Evolutionary conservation across 2,888 invertebrate species (phyloP).

Genomic region (Troides helena): DNA sequence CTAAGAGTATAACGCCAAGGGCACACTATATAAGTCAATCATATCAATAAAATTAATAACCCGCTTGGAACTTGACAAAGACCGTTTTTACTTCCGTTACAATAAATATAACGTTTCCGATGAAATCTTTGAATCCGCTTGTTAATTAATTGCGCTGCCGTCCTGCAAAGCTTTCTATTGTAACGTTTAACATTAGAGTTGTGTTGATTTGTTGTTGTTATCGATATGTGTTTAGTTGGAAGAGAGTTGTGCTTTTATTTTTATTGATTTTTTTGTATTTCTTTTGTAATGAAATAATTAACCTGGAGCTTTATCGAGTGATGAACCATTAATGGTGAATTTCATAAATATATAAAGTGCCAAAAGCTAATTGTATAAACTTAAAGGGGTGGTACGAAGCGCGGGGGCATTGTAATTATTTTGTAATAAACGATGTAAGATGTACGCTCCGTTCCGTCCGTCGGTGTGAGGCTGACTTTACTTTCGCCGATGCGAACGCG

Average conservation of each 20-base stretch:
- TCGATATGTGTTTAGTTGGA: not conserved
- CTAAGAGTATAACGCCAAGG: conserved; percentile 48
- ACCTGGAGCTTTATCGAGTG: conserved; percentile 16
- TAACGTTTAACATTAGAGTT: conserved; percentile 28
- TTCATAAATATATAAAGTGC: conserved; percentile 24
- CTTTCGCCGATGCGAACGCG: conserved; percentile 37
- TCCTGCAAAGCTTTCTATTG: conserved; percentile 44
- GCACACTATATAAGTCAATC: conserved; percentile 49
- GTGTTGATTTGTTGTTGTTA: not conserved
- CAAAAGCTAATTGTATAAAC: conserved; percentile 31
- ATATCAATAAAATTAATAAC: conserved; percentile 50
- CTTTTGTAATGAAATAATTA: not conserved
- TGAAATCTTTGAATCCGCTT: conserved; percentile 33
- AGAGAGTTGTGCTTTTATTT: no score
- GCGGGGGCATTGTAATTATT: not conserved
- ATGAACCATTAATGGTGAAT: conserved; percentile 4
- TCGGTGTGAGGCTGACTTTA: conserved; percentile 51
- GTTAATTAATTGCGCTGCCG: conserved; percentile 50
- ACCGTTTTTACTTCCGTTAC: not conserved
- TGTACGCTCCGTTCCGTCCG: conserved; percentile 57
- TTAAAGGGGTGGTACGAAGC: conserved; percentile 24
- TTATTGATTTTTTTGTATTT: no score
- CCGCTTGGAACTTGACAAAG: not conserved
- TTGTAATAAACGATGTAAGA: conserved; percentile 39
- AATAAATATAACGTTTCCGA: conserved; percentile 7